Evolutionary conservation across 2,888 invertebrate species (phyloP).

Genomic region (Cerceris ruficornis): DNA sequence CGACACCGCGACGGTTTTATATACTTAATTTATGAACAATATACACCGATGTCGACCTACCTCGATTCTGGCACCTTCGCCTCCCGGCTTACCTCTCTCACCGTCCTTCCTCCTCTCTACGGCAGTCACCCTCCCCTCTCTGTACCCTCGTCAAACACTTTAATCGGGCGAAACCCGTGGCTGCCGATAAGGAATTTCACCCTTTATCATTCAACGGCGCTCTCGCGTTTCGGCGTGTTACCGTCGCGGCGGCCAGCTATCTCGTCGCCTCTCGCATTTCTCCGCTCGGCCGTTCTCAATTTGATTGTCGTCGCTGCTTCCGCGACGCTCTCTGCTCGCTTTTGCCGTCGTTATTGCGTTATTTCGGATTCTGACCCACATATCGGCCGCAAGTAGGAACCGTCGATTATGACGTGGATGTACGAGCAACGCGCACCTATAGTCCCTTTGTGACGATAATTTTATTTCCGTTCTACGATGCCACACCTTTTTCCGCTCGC

Average conservation of each 20-base stretch:
- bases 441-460: conserved; percentile 38
- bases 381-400: conserved; percentile 40
- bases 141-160: conserved; percentile 31
- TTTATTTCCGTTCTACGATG: conserved; percentile 24
- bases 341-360: conserved; percentile 47
- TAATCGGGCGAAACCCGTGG: conserved; percentile 38
- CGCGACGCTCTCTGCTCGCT: conserved; percentile 29
- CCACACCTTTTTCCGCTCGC: conserved; percentile 4
- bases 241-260: conserved; percentile 42
- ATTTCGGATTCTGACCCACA: conserved; percentile 38
- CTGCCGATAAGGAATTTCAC: conserved; percentile 53
- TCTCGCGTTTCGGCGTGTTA: conserved; percentile 20
- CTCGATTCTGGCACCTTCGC: conserved; percentile 73
- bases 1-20: conserved; percentile 76
- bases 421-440: conserved; percentile 7
- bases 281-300: conserved; percentile 51
- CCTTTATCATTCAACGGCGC: conserved; percentile 50
- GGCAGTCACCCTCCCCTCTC: neutral
- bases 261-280: conserved; percentile 42
- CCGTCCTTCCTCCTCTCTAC: conserved; percentile 14
- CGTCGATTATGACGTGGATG: conserved; percentile 16
- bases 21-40: conserved; percentile 79
- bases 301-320: conserved; percentile 39
- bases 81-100: conserved; percentile 16
- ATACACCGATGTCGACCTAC: conserved; percentile 68